Base-by-base conservation (phyloP, 2,113 vertebrate species). In the Hiodon tergisus region DNA sequence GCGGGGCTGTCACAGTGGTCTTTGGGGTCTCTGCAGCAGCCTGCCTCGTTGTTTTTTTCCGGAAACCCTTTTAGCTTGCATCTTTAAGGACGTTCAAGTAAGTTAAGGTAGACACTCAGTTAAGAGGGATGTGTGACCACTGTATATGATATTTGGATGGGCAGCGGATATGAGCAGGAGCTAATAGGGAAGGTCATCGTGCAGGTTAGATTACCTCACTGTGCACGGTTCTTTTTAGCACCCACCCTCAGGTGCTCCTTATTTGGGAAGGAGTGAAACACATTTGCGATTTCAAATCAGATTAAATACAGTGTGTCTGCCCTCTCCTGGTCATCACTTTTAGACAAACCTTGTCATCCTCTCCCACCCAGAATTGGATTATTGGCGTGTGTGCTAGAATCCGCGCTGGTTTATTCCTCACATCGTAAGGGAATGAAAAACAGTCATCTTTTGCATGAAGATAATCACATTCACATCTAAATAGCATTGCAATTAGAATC, bases 251-350 rank as follows among this genome's bases (percentile, higher is more conserved):
- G 48, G 7, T 68, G 67, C 67, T 59, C 55, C 7, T 57, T 46
- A 69, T 17, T 31, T 73, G 72, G 77, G 73, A 61, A 53, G 79
- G 72, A 67, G 75, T 74, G 62, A 2, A 62, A 51, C 57, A 69
- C 13, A 11, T 9, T 13, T 80, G 80, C 81, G 69, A 86, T 73
- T 6, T 75, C 69, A 86, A 80, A 84, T 81, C 79, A 85, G 83
- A 85, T 87, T 87, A 83, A 89, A 90, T 88, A 92, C 86, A 90
- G 87, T 91, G 89, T 91, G 90, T 82, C 92, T 94, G 93, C 92
- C 93, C 92, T 92, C 93, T 95, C 91, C 93, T 94, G 92, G 93
- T 87, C 90, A 87, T 75, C 82, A 73, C 78, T 47, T 78, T 83
- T 78, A 82, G 80, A 82, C 81, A 78, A 71, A 79, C 69, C 60